These are phyloP conservation scores for Crocallis elinguaria DNA, from an alignment of 2,888 invertebrate genomes.

Conservation along the genomic window DNA sequence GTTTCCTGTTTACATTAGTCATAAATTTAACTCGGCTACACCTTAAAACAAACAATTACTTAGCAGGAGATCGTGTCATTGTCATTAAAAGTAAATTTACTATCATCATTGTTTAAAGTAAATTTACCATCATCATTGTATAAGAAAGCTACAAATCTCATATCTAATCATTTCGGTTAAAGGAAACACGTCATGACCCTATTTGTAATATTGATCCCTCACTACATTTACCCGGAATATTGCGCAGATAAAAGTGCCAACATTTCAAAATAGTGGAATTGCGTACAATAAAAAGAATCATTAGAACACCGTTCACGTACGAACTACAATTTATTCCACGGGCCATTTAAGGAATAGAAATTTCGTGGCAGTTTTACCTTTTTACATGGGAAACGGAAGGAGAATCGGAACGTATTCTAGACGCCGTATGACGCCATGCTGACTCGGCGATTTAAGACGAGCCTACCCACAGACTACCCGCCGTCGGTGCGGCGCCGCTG, in stretches of 20 bases:
- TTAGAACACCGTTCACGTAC: slow-evolving; percentile 68
- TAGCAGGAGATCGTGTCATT: not conserved
- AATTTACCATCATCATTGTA: not conserved
- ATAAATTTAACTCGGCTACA: too few species aligned
- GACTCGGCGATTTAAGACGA: slow-evolving; percentile 58
- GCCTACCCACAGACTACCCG: slow-evolving; percentile 41
- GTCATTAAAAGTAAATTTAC: slow-evolving; percentile 2
- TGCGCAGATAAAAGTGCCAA: slow-evolving; percentile 41
- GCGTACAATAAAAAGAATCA: slow-evolving; percentile 51
- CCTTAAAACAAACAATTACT: not conserved
- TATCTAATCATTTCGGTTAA: slow-evolving; percentile 8
- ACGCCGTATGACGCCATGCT: slow-evolving; percentile 67
- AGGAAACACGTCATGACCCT: slow-evolving; percentile 18
- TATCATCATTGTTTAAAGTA: not conserved
- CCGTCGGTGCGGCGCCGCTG: slow-evolving; percentile 50
- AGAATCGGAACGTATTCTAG: slow-evolving; percentile 63
- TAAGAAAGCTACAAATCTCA: slow-evolving; percentile 1
- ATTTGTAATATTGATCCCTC: slow-evolving; percentile 21
- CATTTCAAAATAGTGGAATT: slow-evolving; percentile 52
- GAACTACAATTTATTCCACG: slow-evolving; percentile 69
- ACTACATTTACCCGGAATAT: slow-evolving; percentile 33
- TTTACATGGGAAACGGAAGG: slow-evolving; percentile 65
- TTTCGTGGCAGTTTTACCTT: slow-evolving; percentile 69
- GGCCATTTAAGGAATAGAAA: slow-evolving; percentile 72
- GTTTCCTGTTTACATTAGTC: too few species aligned